These are phyloP conservation scores for Excalfactoria chinensis DNA, from an alignment of 2,113 vertebrate species.

Conservation along the genomic window DNA sequence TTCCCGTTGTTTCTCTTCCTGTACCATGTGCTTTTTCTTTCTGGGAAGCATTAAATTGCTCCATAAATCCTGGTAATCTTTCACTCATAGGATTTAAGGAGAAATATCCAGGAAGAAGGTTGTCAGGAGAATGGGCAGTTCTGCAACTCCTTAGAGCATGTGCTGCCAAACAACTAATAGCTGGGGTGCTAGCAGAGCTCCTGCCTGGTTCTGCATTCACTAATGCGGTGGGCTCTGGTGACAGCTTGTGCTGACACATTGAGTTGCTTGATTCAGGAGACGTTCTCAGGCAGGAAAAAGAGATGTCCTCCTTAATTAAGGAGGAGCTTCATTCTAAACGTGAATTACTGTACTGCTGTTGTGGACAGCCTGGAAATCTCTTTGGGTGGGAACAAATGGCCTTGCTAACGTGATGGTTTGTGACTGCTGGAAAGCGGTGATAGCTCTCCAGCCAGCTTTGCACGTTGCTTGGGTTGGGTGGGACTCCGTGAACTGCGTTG, in stretches of 20 bases:
- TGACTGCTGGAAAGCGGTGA: not conserved
- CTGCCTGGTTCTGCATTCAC: not conserved
- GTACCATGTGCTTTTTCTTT: conserved; percentile 45
- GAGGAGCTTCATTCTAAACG: not conserved
- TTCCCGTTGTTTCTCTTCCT: conserved; percentile 43
- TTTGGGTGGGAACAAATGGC: not conserved
- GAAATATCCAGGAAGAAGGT: conserved; percentile 29
- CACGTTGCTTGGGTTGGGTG: fast-evolving
- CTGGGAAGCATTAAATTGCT: conserved; percentile 53
- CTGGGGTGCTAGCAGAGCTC: not conserved
- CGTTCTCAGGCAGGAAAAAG: not conserved
- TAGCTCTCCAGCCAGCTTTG: not conserved
- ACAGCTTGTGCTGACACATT: not conserved
- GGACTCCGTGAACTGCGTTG: not conserved
- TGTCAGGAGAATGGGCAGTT: conserved; percentile 28
- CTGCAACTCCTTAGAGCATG: not conserved
- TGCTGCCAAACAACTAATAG: conserved; percentile 3
- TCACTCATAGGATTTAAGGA: conserved; percentile 22
- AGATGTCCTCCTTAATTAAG: not conserved
- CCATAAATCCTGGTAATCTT: conserved; percentile 65
- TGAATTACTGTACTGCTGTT: not conserved
- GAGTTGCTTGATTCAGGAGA: not conserved
- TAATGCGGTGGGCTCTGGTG: not conserved
- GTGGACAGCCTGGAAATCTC: not conserved
- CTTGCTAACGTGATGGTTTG: not conserved